Evolutionary conservation across 2,888 invertebrate genomes (phyloP).

Genomic region (Hirtodrosophila trivittata): DNA sequence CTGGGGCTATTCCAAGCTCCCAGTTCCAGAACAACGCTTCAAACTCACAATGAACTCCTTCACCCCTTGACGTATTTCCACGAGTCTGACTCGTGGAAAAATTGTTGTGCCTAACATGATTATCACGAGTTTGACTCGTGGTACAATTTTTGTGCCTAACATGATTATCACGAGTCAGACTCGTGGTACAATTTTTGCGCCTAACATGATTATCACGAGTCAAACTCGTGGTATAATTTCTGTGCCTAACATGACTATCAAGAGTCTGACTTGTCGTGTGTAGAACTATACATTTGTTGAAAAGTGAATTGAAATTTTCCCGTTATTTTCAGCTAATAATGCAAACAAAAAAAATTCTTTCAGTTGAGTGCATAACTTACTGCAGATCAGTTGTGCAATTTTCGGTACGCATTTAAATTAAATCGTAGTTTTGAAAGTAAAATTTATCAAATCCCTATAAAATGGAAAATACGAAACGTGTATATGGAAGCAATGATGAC

Average conservation of each 20-base stretch:
- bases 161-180: not conserved
- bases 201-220: not conserved
- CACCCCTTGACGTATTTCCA: not conserved
- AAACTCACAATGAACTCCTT: too few relatives aligned
- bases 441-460: conserved; percentile 1
- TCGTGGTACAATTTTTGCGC: not conserved
- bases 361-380: not conserved
- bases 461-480: conserved; percentile 2
- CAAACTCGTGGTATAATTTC: not conserved
- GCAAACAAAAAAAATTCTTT: not conserved
- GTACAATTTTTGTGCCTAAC: not conserved
- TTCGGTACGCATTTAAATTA: not conserved
- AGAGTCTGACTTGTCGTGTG: not conserved
- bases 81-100: not conserved
- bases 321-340: conserved; percentile 1
- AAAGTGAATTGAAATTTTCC: not conserved
- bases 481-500: conserved; percentile 1
- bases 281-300: not conserved
- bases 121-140: not conserved
- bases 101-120: too few relatives aligned
- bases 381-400: conserved; percentile 1
- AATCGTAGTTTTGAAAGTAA: conserved; percentile 1
- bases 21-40: too few relatives aligned
- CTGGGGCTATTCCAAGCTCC: too few relatives aligned
- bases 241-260: too few relatives aligned